Evolutionary conservation across 2,888 invertebrate genomes (phyloP).

Genomic region (Conistra vaccinii): DNA sequence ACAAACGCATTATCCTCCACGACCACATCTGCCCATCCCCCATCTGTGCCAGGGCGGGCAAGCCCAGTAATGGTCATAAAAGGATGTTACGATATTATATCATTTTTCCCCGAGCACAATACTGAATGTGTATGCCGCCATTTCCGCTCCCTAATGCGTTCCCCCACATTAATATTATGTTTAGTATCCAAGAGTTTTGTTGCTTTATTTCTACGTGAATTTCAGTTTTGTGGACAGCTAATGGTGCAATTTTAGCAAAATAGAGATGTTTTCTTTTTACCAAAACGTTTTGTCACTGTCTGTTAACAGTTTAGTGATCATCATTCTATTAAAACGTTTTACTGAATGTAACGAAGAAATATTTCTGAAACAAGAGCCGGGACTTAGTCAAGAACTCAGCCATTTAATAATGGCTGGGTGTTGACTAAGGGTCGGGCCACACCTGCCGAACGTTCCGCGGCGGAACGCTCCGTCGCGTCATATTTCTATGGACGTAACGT

Average conservation of each 20-base stretch:
- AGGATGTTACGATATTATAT: conserved; percentile 90
- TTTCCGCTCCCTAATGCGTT: conserved; percentile 88
- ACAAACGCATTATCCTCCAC: conserved; percentile 4
- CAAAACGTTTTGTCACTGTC: conserved; percentile 9
- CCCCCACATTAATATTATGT: conserved; percentile 79
- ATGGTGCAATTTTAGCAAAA: conserved; percentile 30
- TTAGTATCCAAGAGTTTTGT: conserved; percentile 73
- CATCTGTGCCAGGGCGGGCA: conserved; percentile 80
- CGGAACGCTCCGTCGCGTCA: too few species aligned
- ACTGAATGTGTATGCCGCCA: conserved; percentile 82
- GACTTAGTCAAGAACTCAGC: not conserved
- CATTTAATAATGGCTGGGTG: too few species aligned
- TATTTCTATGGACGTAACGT: too few species aligned
- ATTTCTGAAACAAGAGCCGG: not conserved
- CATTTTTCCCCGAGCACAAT: conserved; percentile 88
- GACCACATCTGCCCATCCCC: conserved; percentile 7
- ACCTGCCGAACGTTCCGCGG: too few species aligned
- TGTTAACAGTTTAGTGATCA: too few species aligned
- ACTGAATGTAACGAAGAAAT: too few species aligned
- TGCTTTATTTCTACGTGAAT: conserved; percentile 59
- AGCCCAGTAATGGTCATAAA: conserved; percentile 86
- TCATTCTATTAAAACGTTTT: not conserved
- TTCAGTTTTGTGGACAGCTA: conserved; percentile 42
- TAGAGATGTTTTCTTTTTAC: not conserved
- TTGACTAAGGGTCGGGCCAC: too few species aligned